Evolutionary conservation across 2,797 vertebrate genomes (phyloP), one percentile per base, ranked within the genome.

Genomic region (Pantherophis vulpinus): DNA sequence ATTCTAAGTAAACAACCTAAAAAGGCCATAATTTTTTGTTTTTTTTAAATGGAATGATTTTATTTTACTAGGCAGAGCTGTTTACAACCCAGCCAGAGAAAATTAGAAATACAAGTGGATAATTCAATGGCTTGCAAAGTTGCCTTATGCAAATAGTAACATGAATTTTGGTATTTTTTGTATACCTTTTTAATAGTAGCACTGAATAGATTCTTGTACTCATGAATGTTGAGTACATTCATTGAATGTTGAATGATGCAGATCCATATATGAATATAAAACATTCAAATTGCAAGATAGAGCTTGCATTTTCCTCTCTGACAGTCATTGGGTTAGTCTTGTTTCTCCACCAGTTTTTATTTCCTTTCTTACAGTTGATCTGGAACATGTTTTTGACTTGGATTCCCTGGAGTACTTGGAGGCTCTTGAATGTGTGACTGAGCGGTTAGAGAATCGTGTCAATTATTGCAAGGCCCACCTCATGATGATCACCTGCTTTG

Each of bases 401-500:
- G 99, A 99, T 97, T 99, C 98, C 92, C 97, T 98, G 97, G 99
- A 99, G 96, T 99, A 99, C 94, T 97, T 99, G 96, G 99, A 99
- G 96, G 98, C 98, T 10, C 98, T 99, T 16, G 98, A 99, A 95
- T 97, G 98, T 54, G 98, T 99, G 96, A 99, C 98, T 0, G 97
- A 98, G 92, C 98, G 98, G 42, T 98, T 99, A 95, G 98, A 99
- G 97, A 98, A 97, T 95, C 98, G 98, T 1, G 98, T 99, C 94
- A 98, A 98, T 96, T 98, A 98, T 97, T 99, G 98, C 98, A 99
- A 99, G 97, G 98, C 98, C 61, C 98, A 98, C 92, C 97, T 99
- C 96, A 98, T 99, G 98, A 98, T 99, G 98, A 98, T 99, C 97
- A 99, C 98, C 95, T 98, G 98, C 96, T 99, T 99, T 5, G 98